Percentiles rank a stretch among this genome's conserved stretches.
phyloP scores from a whole-genome alignment of 2,888 invertebrate species.

The Cantharis nigra region DNA sequence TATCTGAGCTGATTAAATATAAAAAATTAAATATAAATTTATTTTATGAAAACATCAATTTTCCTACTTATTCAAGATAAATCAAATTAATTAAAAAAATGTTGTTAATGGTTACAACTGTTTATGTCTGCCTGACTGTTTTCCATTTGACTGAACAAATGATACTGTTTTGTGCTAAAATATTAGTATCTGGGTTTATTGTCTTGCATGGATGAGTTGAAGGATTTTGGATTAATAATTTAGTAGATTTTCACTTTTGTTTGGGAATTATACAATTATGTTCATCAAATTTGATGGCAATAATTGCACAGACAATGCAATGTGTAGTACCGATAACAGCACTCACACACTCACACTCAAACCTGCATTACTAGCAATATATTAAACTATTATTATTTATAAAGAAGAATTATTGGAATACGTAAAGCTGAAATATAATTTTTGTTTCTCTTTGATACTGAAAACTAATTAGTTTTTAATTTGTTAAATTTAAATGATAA shows the following conservation, averaged over 20 bases:
- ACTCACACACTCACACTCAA: neutral
- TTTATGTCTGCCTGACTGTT: neutral
- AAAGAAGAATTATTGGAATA: neutral
- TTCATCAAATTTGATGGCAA: neutral
- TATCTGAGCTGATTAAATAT: too few relatives aligned
- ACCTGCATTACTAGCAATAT: too few relatives aligned
- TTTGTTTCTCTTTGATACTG: neutral
- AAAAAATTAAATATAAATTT: too few relatives aligned
- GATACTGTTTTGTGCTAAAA: neutral
- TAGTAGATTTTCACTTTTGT: neutral
- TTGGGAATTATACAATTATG: neutral
- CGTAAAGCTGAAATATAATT: neutral
- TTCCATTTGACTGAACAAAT: neutral
- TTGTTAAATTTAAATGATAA: slow-evolving; percentile 1
- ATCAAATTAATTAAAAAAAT: neutral
- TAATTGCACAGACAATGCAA: neutral
- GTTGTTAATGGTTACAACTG: neutral
- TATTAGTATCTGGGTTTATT: neutral
- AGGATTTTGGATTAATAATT: neutral
- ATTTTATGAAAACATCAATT: too few relatives aligned
- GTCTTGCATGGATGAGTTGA: too few relatives aligned
- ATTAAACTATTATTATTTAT: neutral
- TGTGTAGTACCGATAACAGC: neutral
- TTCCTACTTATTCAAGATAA: too few relatives aligned
- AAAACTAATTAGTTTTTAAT: slow-evolving; percentile 1